Percentiles rank a stretch among this genome's conserved stretches.
Conservation (phyloP, 1,140 invertebrate species). For the Hormaphis cornu region DNA sequence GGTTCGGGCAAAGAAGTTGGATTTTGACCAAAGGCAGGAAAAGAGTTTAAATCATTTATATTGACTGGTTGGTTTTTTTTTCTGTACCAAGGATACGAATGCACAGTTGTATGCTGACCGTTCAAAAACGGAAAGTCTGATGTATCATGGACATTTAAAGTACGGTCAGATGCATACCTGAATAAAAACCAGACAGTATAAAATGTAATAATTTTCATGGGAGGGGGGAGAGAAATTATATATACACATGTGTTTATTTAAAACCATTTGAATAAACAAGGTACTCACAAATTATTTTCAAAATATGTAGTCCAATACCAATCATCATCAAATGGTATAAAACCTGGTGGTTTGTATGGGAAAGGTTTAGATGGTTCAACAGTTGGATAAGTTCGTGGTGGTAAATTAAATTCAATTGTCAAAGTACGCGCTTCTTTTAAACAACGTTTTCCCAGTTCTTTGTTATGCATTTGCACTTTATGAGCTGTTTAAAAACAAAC, state of each 20-base stretch:
- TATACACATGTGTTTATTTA: no score
- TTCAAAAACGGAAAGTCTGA: slow-evolving; percentile 4
- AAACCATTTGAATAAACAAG: no score
- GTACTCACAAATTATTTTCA: not conserved
- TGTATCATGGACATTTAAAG: not conserved
- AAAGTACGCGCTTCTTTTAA: slow-evolving; percentile 76
- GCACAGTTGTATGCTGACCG: not conserved
- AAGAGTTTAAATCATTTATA: not conserved
- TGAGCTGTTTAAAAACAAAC: slow-evolving; percentile 52
- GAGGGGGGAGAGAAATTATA: no score
- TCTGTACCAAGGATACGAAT: not conserved
- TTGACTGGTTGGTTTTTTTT: slow-evolving; percentile 10
- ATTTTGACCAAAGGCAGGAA: slow-evolving; percentile 1
- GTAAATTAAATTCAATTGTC: slow-evolving; percentile 77
- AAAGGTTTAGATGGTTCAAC: slow-evolving; percentile 36
- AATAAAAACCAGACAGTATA: no score
- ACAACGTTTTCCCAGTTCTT: slow-evolving; percentile 69
- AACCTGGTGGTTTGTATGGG: slow-evolving; percentile 39
- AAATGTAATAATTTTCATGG: no score
- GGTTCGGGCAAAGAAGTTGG: not conserved
- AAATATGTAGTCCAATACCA: no score
- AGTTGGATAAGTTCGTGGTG: slow-evolving; percentile 50
- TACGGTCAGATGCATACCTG: not conserved
- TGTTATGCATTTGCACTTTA: slow-evolving; percentile 66
- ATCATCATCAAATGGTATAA: no score